A percentile compares a stretch with the other conserved stretches of the same genome.
Conservation (phyloP, 2,113 vertebrate genomes). For the Anarrhichthys ocellatus region DNA sequence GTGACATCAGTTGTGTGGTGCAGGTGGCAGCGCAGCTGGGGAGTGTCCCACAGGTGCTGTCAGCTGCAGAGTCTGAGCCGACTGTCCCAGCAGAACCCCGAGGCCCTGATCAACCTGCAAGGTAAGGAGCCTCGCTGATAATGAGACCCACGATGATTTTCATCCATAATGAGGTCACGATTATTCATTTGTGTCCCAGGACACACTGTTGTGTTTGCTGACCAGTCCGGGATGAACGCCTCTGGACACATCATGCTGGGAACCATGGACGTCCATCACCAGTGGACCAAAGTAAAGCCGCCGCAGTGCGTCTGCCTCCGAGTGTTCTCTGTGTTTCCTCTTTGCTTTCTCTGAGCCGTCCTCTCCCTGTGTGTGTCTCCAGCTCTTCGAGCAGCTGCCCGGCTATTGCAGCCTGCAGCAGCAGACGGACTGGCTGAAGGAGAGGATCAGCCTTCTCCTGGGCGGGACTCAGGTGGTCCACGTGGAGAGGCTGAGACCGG, state of each 20-base stretch:
- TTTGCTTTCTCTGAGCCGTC: background rate
- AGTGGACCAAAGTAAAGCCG: constrained; percentile 92
- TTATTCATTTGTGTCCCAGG: constrained; percentile 75
- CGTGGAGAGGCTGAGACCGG: constrained; percentile 87
- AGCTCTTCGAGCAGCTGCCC: constrained; percentile 91
- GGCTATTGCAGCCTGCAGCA: constrained; percentile 88
- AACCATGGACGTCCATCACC: constrained; percentile 96
- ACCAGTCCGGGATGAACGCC: constrained; percentile 93
- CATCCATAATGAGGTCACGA: too few species aligned
- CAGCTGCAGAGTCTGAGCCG: constrained; percentile 94
- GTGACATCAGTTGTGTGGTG: constrained; percentile 28
- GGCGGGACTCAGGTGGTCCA: constrained; percentile 90
- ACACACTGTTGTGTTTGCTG: constrained; percentile 89
- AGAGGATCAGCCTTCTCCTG: constrained; percentile 89
- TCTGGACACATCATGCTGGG: constrained; percentile 94
- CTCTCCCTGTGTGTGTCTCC: constrained; percentile 4
- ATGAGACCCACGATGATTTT: too few species aligned
- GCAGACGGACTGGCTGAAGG: constrained; percentile 88
- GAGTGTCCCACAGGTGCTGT: constrained; percentile 90
- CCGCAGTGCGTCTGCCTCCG: background rate
- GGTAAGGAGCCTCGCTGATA: constrained; percentile 79
- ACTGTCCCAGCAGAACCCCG: constrained; percentile 89
- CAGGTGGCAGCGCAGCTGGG: constrained; percentile 99
- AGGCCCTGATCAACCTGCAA: constrained; percentile 87
- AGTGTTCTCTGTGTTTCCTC: background rate